phyloP scores from a whole-genome alignment of 2,888 invertebrate species.

The Scaptomyza parva region DNA sequence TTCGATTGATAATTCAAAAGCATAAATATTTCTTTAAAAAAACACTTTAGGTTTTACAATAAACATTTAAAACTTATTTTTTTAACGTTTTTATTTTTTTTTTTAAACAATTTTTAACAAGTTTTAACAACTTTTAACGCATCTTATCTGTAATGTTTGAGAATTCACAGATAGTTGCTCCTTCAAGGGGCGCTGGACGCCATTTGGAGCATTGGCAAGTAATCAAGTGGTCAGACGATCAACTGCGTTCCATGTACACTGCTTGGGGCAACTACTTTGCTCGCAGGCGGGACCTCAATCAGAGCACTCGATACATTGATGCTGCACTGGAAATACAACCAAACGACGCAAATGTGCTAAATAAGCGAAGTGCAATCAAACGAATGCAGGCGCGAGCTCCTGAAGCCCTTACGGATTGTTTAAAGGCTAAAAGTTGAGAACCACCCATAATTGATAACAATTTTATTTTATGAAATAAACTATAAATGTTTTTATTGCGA shows the following conservation, averaged over 20 bases:
- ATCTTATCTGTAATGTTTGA: conserved; percentile 1
- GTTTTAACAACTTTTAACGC: conserved; percentile 20
- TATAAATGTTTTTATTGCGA: not conserved
- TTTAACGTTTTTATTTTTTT: conserved; percentile 13
- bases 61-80: conserved; percentile 7
- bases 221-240: conserved; percentile 68
- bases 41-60: conserved; percentile 17
- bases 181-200: conserved; percentile 14
- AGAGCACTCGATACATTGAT: conserved; percentile 70
- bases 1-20: not conserved
- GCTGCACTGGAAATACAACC: conserved; percentile 70
- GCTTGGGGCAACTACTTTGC: conserved; percentile 81
- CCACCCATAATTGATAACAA: not conserved
- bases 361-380: conserved; percentile 71
- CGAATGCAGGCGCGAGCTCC: conserved; percentile 71
- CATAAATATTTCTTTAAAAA: not conserved
- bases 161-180: not conserved
- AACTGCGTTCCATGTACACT: conserved; percentile 72
- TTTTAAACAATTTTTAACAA: conserved; percentile 2
- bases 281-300: conserved; percentile 60
- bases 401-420: conserved; percentile 69
- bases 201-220: conserved; percentile 74
- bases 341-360: conserved; percentile 60
- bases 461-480: no score
- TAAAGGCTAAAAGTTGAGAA: conserved; percentile 69